Percentiles rank a stretch among this genome's conserved stretches.
Conservation (phyloP, 2,797 vertebrate species). For the Tragelaphus oryx region DNA sequence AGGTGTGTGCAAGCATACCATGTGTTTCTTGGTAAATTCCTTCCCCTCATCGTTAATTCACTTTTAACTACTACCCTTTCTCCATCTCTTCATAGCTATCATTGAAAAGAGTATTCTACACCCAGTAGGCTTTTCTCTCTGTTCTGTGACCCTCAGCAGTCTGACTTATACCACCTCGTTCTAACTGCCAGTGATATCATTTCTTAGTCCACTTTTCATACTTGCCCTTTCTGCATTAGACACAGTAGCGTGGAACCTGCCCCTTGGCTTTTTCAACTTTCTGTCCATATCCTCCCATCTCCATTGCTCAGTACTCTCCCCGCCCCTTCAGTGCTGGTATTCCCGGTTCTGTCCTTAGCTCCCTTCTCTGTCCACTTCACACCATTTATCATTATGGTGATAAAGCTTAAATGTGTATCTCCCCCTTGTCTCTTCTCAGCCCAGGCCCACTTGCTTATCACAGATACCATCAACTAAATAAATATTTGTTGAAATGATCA, state of each 20-base stretch:
- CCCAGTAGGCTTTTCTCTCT: background rate
- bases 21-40: background rate
- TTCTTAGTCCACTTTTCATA: background rate
- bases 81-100: background rate
- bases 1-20: background rate
- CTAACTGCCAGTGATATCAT: background rate
- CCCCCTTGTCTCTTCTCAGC: background rate
- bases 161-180: background rate
- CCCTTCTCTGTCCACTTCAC: background rate
- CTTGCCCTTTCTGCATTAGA: background rate
- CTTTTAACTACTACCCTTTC: background rate
- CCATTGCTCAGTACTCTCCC: background rate
- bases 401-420: background rate
- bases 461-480: background rate
- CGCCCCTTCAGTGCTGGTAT: background rate
- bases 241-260: background rate
- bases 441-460: background rate
- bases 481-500: constrained; percentile 1
- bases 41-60: background rate
- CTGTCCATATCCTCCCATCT: background rate
- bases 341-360: background rate
- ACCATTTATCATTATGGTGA: background rate
- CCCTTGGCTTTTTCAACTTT: constrained; percentile 17
- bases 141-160: background rate
- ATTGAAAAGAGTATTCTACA: background rate